Evolutionary conservation across 2,113 vertebrate genomes (phyloP).

Genomic region (Sisor rabdophorus): DNA sequence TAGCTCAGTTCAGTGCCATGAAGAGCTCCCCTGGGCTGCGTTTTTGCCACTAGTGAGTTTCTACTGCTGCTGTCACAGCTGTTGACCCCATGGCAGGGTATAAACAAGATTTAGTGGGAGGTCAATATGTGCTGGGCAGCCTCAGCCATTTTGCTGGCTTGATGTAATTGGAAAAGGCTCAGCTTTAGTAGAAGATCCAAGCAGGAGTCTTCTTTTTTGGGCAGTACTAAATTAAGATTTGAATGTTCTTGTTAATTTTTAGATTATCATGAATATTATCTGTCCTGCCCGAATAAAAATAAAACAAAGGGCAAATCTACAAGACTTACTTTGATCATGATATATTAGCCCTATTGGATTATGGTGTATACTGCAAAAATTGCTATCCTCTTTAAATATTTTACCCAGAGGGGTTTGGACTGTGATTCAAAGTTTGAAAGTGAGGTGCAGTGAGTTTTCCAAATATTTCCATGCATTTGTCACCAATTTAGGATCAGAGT

Average conservation of each 20-base stretch:
- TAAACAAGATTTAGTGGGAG: slow-evolving; percentile 59
- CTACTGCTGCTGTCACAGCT: slow-evolving; percentile 42
- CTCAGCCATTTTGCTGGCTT: slow-evolving; percentile 36
- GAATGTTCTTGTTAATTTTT: background rate
- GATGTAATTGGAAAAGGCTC: slow-evolving; percentile 51
- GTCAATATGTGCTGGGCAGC: slow-evolving; percentile 50
- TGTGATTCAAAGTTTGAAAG: slow-evolving; percentile 14
- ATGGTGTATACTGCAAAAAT: background rate
- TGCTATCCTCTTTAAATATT: background rate
- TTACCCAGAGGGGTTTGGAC: background rate
- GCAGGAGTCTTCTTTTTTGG: slow-evolving; percentile 4
- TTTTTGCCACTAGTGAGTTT: slow-evolving; percentile 33
- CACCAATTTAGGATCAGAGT: slow-evolving; percentile 26
- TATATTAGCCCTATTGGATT: background rate
- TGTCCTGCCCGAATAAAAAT: background rate
- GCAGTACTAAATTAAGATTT: background rate
- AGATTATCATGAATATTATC: slow-evolving; percentile 7
- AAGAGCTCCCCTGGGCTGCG: slow-evolving; percentile 30
- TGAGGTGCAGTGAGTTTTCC: slow-evolving; percentile 27
- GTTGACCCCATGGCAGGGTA: slow-evolving; percentile 53
- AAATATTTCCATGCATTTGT: slow-evolving; percentile 32
- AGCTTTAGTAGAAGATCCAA: slow-evolving; percentile 14
- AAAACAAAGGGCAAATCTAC: background rate
- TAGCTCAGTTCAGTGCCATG: slow-evolving; percentile 22
- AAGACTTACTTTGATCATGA: background rate